A percentile compares a stretch with the other conserved stretches of the same genome.
Conservation (phyloP, 2,888 invertebrate species). For the Antheraea assamensis region DNA sequence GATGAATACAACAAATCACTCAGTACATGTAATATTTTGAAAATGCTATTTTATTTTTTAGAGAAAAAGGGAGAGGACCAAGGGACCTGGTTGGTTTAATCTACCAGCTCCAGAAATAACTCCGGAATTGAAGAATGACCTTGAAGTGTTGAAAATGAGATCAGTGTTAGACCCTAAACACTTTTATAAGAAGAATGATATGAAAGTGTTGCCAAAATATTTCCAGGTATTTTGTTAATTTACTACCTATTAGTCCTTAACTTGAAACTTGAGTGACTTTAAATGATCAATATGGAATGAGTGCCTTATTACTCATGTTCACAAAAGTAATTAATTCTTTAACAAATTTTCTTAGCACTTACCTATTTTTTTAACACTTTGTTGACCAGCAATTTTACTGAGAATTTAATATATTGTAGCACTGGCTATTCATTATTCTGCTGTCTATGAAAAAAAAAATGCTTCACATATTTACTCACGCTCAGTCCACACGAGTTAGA, state of each 20-base stretch:
- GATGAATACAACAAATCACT: not conserved
- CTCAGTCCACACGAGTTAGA: no score
- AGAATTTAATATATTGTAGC: no score
- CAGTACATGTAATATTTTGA: not conserved
- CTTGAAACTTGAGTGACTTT: not conserved
- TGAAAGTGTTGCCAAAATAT: slow-evolving; percentile 94
- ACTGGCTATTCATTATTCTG: no score
- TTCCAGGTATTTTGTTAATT: slow-evolving; percentile 88
- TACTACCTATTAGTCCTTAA: not conserved
- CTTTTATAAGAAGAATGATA: slow-evolving; percentile 97
- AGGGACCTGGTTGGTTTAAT: slow-evolving; percentile 94
- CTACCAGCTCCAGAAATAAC: slow-evolving; percentile 94
- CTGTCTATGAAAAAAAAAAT: no score
- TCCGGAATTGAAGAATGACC: slow-evolving; percentile 92
- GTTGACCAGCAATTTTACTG: no score
- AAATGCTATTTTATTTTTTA: slow-evolving; percentile 46
- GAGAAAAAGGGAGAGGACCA: slow-evolving; percentile 89
- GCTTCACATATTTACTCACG: no score
- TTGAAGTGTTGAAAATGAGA: slow-evolving; percentile 96
- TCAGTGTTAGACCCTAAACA: slow-evolving; percentile 95
- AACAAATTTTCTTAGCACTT: no score
- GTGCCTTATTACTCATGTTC: no score
- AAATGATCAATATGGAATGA: no score
- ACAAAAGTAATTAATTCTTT: no score
- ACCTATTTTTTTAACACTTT: no score